phyloP scores from a whole-genome alignment of 2,888 invertebrate genomes.

The Spodoptera picta region DNA sequence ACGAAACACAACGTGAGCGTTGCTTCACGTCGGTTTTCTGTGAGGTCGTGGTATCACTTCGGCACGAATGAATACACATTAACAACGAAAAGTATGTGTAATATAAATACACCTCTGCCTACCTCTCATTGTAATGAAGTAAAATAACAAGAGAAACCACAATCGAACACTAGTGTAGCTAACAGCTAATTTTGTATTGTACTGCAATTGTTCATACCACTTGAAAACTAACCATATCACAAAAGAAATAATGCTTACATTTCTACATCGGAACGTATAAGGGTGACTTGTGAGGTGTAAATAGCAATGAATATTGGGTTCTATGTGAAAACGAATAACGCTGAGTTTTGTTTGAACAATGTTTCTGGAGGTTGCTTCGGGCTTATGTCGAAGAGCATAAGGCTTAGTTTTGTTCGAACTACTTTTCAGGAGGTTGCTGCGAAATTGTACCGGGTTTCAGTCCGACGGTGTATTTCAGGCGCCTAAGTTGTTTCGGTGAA shows the following conservation, averaged over 20 bases:
- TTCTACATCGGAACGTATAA: slow-evolving; percentile 23
- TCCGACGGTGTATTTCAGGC: slow-evolving; percentile 53
- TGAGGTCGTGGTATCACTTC: no score
- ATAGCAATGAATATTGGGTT: slow-evolving; percentile 1
- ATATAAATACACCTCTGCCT: no score
- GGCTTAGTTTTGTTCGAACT: slow-evolving; percentile 12
- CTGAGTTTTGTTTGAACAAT: slow-evolving; percentile 7
- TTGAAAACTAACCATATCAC: neutral
- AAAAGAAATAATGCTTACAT: slow-evolving; percentile 2
- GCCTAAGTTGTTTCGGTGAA: slow-evolving; percentile 54
- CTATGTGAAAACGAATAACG: neutral
- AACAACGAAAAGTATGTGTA: no score
- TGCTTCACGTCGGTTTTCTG: no score
- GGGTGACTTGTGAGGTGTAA: slow-evolving; percentile 23
- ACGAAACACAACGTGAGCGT: no score
- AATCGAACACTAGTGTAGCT: slow-evolving; percentile 29
- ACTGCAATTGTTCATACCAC: slow-evolving; percentile 28
- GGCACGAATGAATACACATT: no score
- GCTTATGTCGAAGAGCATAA: rapidly evolving
- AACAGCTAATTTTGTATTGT: slow-evolving; percentile 30
- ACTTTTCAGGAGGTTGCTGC: slow-evolving; percentile 21
- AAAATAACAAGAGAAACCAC: slow-evolving; percentile 27
- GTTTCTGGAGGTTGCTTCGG: slow-evolving; percentile 23
- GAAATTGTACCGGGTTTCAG: slow-evolving; percentile 55
- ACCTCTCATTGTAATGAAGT: no score